Base-by-base conservation (phyloP, 2,888 invertebrate species). In the Drosophila cognata region DNA sequence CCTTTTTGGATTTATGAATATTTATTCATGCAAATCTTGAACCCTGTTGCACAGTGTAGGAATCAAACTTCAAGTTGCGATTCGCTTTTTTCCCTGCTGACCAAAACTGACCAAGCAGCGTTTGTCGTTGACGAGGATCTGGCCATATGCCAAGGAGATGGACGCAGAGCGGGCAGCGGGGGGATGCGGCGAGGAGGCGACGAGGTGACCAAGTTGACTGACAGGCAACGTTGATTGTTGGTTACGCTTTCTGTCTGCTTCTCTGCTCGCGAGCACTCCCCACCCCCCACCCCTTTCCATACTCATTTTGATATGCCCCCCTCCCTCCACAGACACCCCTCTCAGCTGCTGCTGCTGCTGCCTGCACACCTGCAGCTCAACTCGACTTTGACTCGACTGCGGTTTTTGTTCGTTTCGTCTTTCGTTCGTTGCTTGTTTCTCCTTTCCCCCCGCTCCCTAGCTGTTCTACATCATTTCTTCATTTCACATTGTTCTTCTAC, bases 381-480 rank as follows among this genome's bases (percentile, higher is more conserved):
- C 66, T 73, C 69, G 58, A 21, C 60, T 59, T 70, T 41, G 71
- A 61, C 58, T 73, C 64, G 48, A 63, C 65, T 80, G 77, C 68
- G 72, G 70, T 74, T 66, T 59, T 51, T 55, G 59, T 55, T 36
- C 33, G 28, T 41, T 58, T 41, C 53, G 25, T 46, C n/a, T 43
- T 43, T 43, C 11, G 25, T 16, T 46, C 25, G 25, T 16, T 61
- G 41, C 41, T 53, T 41, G 5, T 52, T 2, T 2, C 33, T 25
- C 2, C 18, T 2, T 25, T 21, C 3, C 16, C 1, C 25, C 55
- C 31, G 13, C 21, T 48, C 11, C 18, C 31, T 28, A n/a, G 21
- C 33, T 66, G 76, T 79, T 85, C 75, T 81, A 83, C 79, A 74
- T 81, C 73, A 83, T 79, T 88, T 85, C 71, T 75, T 76, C 67